Conservation (phyloP, 2,113 vertebrate species). For the Macrotus californicus region DNA sequence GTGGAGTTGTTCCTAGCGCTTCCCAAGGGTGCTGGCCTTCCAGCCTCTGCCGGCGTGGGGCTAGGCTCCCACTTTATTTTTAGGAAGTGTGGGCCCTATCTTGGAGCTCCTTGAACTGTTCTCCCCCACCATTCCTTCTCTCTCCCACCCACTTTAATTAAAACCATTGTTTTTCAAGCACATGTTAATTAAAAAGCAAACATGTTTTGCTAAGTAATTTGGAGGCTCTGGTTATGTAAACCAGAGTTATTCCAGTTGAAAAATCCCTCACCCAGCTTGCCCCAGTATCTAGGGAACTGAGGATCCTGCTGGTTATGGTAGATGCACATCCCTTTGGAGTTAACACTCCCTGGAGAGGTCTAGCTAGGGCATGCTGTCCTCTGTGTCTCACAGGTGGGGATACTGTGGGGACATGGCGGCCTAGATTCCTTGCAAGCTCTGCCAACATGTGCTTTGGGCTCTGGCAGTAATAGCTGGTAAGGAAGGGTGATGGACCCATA, state of each 20-base stretch:
- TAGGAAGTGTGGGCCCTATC: constrained; percentile 34
- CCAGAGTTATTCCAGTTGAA: constrained; percentile 54
- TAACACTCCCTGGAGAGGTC: background rate
- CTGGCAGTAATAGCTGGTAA: background rate
- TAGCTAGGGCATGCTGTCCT: background rate
- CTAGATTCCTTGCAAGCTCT: background rate
- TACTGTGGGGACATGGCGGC: background rate
- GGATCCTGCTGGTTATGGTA: background rate
- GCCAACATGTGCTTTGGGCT: background rate
- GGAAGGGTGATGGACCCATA: background rate
- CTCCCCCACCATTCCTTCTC: background rate
- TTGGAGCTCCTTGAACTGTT: constrained; percentile 50
- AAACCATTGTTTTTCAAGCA: constrained; percentile 74
- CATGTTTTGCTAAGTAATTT: constrained; percentile 76
- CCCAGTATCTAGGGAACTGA: background rate
- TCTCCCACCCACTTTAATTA: constrained; percentile 68
- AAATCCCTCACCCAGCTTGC: background rate
- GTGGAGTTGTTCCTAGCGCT: background rate
- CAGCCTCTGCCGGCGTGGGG: background rate
- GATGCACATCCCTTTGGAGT: background rate
- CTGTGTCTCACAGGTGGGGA: background rate
- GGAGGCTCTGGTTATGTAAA: constrained; percentile 64
- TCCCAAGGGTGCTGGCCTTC: background rate
- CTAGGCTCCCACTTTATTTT: constrained; percentile 43
- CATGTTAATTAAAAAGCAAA: constrained; percentile 77